phyloP scores from a whole-genome alignment of 2,113 vertebrate species.

The Sceloporus tristichus region DNA sequence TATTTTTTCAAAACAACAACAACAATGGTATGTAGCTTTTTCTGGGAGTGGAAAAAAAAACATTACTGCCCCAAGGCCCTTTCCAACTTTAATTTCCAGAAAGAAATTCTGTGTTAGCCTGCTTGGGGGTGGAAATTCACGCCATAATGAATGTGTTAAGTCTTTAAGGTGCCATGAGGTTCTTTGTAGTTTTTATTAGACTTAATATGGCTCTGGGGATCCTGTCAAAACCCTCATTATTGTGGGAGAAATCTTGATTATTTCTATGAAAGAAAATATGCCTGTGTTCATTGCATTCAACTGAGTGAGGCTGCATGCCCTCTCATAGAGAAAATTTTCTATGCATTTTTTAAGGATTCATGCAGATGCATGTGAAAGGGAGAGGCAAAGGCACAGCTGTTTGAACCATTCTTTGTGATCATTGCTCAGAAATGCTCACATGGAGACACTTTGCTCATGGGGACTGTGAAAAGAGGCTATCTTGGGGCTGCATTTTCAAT shows the following conservation, averaged over 20 bases:
- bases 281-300: not conserved
- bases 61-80: too few relatives aligned
- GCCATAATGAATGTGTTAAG: not conserved
- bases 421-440: conserved; percentile 63
- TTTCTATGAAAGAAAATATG: not conserved
- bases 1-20: too few relatives aligned
- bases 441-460: conserved; percentile 55
- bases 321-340: not conserved
- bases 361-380: conserved; percentile 10
- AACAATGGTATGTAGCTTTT: too few relatives aligned
- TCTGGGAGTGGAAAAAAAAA: too few relatives aligned
- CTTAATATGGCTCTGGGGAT: not conserved
- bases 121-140: too few relatives aligned
- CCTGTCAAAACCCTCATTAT: not conserved
- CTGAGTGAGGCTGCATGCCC: not conserved
- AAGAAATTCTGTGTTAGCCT: too few relatives aligned
- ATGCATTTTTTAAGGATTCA: conserved; percentile 24
- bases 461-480: conserved; percentile 38
- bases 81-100: too few relatives aligned
- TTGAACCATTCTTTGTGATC: conserved; percentile 58
- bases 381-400: conserved; percentile 62
- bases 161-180: too few relatives aligned
- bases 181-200: not conserved
- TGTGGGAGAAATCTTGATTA: not conserved
- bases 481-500: conserved; percentile 59